A percentile compares a stretch with the other conserved stretches of the same genome.
Evolutionary conservation across 2,797 vertebrate species (phyloP).

Genomic region (Paguma larvata): DNA sequence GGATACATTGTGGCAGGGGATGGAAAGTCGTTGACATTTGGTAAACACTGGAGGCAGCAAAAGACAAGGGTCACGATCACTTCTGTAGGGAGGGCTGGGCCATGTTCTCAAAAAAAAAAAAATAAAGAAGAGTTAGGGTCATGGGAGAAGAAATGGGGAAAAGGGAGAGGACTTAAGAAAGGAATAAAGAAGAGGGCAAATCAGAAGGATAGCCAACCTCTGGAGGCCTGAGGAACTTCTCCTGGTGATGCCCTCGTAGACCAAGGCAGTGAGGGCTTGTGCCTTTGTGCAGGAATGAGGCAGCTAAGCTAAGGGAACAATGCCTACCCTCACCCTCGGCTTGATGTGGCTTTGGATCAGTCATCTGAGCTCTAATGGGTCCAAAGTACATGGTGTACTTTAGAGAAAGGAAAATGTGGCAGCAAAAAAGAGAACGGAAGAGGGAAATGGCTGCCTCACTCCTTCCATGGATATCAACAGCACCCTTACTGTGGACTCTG

Average conservation of each 20-base stretch:
- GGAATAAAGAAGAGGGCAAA: constrained; percentile 11
- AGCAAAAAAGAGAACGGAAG: background rate
- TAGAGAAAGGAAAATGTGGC: constrained; percentile 25
- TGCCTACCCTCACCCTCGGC: background rate
- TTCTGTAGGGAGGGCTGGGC: background rate
- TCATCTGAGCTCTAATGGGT: constrained; percentile 39
- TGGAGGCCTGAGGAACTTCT: background rate
- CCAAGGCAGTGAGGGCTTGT: background rate
- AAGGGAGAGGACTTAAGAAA: constrained; percentile 44
- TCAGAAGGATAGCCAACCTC: constrained; percentile 27
- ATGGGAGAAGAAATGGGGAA: constrained; percentile 25
- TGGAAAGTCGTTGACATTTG: constrained; percentile 41
- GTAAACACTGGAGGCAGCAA: constrained; percentile 43
- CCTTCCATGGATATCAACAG: background rate
- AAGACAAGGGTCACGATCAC: constrained; percentile 2
- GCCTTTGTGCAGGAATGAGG: background rate
- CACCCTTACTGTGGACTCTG: background rate
- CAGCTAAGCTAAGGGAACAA: background rate
- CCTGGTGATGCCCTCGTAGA: background rate
- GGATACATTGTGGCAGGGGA: constrained; percentile 38
- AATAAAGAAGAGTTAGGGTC: background rate
- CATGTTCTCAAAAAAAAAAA: background rate
- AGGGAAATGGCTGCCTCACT: constrained; percentile 10
- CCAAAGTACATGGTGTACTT: background rate
- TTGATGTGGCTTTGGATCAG: constrained; percentile 15